Evolutionary conservation across 53 echinoderm and acorn worm genomes (phyloP).

Genomic region (Echinarachnius parma): DNA sequence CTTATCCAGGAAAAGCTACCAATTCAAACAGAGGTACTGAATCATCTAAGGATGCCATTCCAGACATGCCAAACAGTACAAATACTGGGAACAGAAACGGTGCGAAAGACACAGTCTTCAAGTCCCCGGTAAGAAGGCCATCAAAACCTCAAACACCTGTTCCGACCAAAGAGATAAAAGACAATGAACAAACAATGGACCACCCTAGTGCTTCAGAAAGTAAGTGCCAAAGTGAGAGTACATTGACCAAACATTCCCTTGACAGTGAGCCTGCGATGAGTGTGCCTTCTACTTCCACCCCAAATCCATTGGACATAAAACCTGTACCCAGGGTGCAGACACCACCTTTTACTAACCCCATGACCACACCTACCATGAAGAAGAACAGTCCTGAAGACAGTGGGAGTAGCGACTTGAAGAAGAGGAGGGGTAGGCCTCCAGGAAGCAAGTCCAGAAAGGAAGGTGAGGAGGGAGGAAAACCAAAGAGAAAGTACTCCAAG

Average conservation of each 20-base stretch:
- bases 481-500: conserved; percentile 41
- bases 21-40: conserved; percentile 20
- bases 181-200: background rate
- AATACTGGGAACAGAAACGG: no score
- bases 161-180: conserved; percentile 32
- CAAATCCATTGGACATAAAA: background rate
- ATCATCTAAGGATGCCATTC: background rate
- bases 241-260: conserved; percentile 23
- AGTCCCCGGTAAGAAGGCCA: conserved; percentile 21
- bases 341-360: background rate
- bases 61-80: conserved; percentile 15
- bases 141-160: conserved; percentile 7
- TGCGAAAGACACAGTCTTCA: conserved; percentile 10
- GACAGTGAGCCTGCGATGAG: conserved; percentile 12
- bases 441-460: conserved; percentile 79
- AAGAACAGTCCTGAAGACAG: conserved; percentile 26
- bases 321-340: conserved; percentile 3
- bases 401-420: conserved; percentile 48
- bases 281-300: conserved; percentile 23
- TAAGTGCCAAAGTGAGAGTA: conserved; percentile 38
- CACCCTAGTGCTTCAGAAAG: conserved; percentile 3
- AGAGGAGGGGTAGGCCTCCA: conserved; percentile 74
- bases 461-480: conserved; percentile 41
- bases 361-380: conserved; percentile 20
- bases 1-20: conserved; percentile 49